Percentiles rank a stretch among this genome's conserved stretches.
Conservation (phyloP, 2,113 vertebrate species). For the Falcunculus frontatus region DNA sequence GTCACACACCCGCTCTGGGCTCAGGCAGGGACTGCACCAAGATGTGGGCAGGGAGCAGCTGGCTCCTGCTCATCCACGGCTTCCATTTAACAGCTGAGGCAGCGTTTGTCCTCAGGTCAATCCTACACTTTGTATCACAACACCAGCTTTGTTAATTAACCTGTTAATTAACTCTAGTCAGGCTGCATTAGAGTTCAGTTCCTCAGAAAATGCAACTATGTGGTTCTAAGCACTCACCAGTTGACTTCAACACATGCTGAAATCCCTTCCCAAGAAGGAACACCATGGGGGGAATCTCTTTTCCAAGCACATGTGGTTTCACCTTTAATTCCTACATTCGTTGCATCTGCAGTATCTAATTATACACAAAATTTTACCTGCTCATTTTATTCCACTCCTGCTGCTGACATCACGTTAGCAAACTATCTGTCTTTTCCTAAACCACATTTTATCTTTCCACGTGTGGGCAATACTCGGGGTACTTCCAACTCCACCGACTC, state of each 20-base stretch:
- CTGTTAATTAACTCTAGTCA: too few relatives aligned
- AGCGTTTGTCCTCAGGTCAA: too few relatives aligned
- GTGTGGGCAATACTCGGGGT: accelerated
- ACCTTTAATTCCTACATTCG: background rate
- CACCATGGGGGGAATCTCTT: accelerated
- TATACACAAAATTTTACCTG: background rate
- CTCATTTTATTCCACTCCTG: background rate
- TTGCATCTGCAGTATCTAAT: accelerated
- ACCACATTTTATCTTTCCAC: background rate
- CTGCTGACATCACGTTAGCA: background rate
- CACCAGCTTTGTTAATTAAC: too few relatives aligned
- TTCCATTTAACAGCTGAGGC: background rate
- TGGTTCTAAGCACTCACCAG: too few relatives aligned
- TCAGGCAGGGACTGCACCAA: background rate
- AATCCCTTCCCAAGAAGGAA: background rate
- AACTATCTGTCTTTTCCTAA: background rate
- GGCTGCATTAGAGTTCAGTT: background rate
- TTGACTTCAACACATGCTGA: too few relatives aligned
- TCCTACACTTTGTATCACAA: too few relatives aligned
- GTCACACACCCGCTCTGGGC: background rate
- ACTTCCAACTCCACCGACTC: background rate
- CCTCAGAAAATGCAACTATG: background rate
- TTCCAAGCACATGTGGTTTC: accelerated
- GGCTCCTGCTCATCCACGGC: background rate
- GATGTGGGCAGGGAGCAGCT: background rate